Evolutionary conservation across 2,113 vertebrate species (phyloP).

Genomic region (Psittacula cyanocephala): DNA sequence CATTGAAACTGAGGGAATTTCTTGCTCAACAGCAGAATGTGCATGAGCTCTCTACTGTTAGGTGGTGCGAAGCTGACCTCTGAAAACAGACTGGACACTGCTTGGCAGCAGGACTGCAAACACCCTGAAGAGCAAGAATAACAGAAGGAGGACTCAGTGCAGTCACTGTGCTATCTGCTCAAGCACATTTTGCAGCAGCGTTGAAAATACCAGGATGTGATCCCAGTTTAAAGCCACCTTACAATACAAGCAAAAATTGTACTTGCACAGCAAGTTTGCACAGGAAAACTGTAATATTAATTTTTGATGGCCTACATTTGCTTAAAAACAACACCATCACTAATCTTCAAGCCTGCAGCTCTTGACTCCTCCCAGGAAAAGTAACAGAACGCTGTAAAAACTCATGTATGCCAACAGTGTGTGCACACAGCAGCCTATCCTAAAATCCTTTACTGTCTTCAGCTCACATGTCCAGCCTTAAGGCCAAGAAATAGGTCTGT

Average conservation of each 20-base stretch:
- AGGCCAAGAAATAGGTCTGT: neutral
- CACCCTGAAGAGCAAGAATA: neutral
- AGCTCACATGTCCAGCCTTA: neutral
- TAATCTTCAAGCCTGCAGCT: neutral
- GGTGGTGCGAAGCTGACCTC: neutral
- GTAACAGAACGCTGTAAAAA: neutral
- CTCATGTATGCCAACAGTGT: neutral
- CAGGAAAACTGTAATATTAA: neutral
- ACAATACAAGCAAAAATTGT: neutral
- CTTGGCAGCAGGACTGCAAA: neutral
- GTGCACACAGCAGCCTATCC: neutral
- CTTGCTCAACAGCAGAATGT: neutral
- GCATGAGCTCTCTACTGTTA: neutral
- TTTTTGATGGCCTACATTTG: neutral
- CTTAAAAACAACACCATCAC: neutral
- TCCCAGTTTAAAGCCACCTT: neutral
- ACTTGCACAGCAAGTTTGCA: neutral
- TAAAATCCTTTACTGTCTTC: neutral
- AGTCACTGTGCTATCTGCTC: neutral
- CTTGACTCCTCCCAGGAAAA: neutral
- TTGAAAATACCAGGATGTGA: neutral
- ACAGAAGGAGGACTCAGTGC: neutral
- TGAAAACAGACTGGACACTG: rapidly evolving
- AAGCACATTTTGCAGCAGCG: neutral
- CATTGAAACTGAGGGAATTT: neutral